A percentile compares a stretch with the other conserved stretches of the same genome.
These are phyloP conservation scores for Octopus sinensis DNA, from an alignment of 1,140 invertebrate genomes.

Conservation along the genomic window DNA sequence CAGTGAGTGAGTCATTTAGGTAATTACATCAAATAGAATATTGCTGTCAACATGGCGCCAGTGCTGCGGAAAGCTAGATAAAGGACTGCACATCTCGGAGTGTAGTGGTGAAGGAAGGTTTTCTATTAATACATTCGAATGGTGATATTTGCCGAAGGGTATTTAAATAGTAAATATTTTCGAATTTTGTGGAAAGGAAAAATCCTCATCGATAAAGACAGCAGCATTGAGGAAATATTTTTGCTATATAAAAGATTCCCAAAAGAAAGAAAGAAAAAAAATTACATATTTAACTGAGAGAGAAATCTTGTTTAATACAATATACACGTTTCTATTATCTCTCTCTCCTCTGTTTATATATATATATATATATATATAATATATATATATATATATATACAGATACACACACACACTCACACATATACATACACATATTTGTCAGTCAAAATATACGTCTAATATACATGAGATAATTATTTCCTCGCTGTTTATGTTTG, in stretches of 20 bases:
- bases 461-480: no score
- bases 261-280: constrained; percentile 2
- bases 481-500: no score
- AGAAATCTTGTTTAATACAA: no score
- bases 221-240: neutral
- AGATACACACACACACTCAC: no score
- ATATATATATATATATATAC: no score
- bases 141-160: no score
- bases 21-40: constrained; percentile 10
- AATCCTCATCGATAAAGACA: neutral
- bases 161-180: neutral
- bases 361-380: no score
- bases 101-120: neutral
- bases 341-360: no score
- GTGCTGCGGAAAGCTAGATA: constrained; percentile 9
- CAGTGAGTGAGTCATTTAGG: neutral
- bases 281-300: neutral
- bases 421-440: no score
- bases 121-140: no score
- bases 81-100: neutral
- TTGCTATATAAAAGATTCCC: neutral
- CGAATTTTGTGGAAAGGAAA: neutral
- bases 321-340: no score
- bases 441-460: no score
- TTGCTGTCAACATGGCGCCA: constrained; percentile 14